These are phyloP conservation scores for Vimba vimba DNA, from an alignment of 2,113 vertebrate species.

Conservation along the genomic window DNA sequence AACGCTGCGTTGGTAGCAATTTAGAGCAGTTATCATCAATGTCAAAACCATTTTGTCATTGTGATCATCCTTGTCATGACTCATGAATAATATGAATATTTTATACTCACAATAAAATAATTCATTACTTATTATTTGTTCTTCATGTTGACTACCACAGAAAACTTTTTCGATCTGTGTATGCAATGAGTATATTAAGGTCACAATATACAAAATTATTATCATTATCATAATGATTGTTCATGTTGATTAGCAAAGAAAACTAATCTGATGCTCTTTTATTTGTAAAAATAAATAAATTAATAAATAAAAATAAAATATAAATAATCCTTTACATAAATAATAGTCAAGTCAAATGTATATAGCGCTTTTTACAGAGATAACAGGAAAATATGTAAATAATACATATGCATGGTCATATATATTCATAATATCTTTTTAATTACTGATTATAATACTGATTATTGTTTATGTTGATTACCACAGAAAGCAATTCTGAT, in stretches of 20 bases:
- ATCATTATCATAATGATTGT: background rate
- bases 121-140: background rate
- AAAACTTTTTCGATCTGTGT: background rate
- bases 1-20: background rate
- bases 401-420: too few relatives aligned
- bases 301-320: too few relatives aligned
- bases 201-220: background rate
- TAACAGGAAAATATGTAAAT: too few relatives aligned
- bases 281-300: too few relatives aligned
- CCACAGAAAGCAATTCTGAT: background rate
- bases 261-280: background rate
- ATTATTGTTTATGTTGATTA: too few relatives aligned
- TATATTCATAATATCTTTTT: too few relatives aligned
- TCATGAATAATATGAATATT: background rate
- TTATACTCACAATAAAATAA: background rate
- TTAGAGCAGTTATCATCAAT: slow-evolving; percentile 8
- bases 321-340: too few relatives aligned
- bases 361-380: too few relatives aligned
- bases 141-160: background rate
- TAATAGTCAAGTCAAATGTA: too few relatives aligned
- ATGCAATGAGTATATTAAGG: background rate
- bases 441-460: too few relatives aligned
- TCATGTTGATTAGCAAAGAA: background rate
- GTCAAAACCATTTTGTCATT: slow-evolving; percentile 13
- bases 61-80: background rate